Evolutionary conservation across 2,113 vertebrate species (phyloP).

Genomic region (Perca schrenkii): DNA sequence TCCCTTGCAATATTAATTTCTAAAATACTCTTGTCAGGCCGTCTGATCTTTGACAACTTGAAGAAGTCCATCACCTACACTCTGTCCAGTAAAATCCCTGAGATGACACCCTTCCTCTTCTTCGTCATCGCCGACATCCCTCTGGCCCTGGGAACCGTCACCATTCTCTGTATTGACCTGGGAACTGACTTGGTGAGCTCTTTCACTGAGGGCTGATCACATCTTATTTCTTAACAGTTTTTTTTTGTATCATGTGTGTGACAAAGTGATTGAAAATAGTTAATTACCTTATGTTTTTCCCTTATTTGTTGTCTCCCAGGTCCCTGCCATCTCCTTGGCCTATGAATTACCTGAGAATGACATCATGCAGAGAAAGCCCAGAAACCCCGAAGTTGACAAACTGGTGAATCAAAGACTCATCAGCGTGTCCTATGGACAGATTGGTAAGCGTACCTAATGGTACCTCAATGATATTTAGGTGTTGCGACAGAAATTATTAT

Average conservation of each 20-base stretch:
- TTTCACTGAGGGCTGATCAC: background rate
- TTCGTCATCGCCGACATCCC: constrained; percentile 95
- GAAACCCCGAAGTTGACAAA: constrained; percentile 93
- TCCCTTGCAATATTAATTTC: background rate
- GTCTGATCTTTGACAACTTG: constrained; percentile 95
- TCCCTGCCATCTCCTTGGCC: constrained; percentile 94
- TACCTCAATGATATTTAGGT: background rate
- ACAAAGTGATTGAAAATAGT: background rate
- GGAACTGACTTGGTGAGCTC: constrained; percentile 94
- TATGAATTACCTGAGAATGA: constrained; percentile 95
- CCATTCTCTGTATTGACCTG: constrained; percentile 96
- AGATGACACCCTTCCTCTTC: constrained; percentile 95
- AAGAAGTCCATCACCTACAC: constrained; percentile 98
- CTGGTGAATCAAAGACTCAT: constrained; percentile 95
- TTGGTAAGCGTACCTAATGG: constrained; percentile 79
- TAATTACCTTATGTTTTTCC: no score
- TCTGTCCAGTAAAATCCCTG: constrained; percentile 95
- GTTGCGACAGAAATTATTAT: background rate
- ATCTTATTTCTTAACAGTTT: background rate
- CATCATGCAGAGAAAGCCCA: constrained; percentile 97
- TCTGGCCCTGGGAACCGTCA: constrained; percentile 91
- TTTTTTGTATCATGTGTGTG: background rate
- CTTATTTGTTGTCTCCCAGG: constrained; percentile 75
- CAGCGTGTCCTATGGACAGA: constrained; percentile 95
- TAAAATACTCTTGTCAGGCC: constrained; percentile 75